Conservation (phyloP, 2,888 invertebrate genomes). For the Malacosoma neustria region DNA sequence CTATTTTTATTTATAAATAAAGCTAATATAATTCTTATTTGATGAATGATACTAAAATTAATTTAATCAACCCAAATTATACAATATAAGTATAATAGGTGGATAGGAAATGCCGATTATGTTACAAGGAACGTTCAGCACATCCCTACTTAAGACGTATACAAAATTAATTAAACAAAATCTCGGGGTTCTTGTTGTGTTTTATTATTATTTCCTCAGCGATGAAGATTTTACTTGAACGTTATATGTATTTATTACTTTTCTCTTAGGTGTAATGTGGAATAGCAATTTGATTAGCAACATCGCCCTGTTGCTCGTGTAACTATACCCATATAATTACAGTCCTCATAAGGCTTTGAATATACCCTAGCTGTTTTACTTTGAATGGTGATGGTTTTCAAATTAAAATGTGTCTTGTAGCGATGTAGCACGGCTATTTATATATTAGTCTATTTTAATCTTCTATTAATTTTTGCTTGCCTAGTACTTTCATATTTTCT, state of each 20-base stretch:
- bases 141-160: constrained; percentile 23
- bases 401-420: constrained; percentile 64
- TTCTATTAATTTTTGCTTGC: constrained; percentile 7
- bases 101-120: no score
- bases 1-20: no score
- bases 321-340: constrained; percentile 58
- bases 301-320: constrained; percentile 43
- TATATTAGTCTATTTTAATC: constrained; percentile 5
- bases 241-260: constrained; percentile 70
- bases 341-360: constrained; percentile 59
- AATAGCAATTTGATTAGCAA: constrained; percentile 65
- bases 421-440: constrained; percentile 43
- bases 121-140: background rate
- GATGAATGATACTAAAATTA: no score
- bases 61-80: no score
- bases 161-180: constrained; percentile 74
- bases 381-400: constrained; percentile 60
- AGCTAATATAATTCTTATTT: no score
- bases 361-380: constrained; percentile 44
- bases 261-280: constrained; percentile 54
- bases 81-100: no score
- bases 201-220: constrained; percentile 70
- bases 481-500: background rate
- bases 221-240: constrained; percentile 57
- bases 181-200: constrained; percentile 65